Evolutionary conservation across 2,113 vertebrate species (phyloP), one percentile per base, ranked within the genome.

Genomic region (Eulemur macaco): DNA sequence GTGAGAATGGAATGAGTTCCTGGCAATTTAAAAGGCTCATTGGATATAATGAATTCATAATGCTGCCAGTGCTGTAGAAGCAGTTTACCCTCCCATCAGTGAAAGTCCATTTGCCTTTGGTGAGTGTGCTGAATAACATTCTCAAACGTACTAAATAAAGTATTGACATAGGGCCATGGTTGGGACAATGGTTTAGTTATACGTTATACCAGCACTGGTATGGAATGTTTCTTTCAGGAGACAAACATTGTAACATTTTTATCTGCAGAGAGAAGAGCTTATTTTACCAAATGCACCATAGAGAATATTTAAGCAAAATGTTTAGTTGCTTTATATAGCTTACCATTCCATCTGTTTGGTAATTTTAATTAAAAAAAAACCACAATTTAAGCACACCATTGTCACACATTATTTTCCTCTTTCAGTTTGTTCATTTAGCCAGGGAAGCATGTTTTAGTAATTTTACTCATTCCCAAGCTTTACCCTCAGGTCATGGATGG

Each of bases 81-180:
- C 69, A 13, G 37, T 9, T 73, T 6, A 47, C 80, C 42, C 87
- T 56, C 25, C 73, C 27, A 0, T 69, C 54, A 83, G 0, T 25
- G 47, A 47, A 69, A 20, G 77, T 23, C 58, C n/a, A 1, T 45
- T 73, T 50, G 18, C 56, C 82, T 96, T 92, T 96, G 78, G n/a
- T 58, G 50, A 74, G 64, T 56, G 5, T 45, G 27, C 23, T 50
- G 27, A 25, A 31, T 82, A 64, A 54, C 76, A 34, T 52, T 52
- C 94, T 95, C 66, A 88, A 93, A 95, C 37, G 31, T 91, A 39
- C 7, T 58, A 95, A 97, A 93, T 95, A 92, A 81, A 96, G 15
- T 47, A 0, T 94, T 97, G 25, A 7, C 1, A 0, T 8, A 86
- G 14, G 11, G 10, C 39, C 82, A 64, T 77, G 42, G 80, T 54